phyloP scores from a whole-genome alignment of 64 coral and sea anemone genomes.

The Actinia equina region DNA sequence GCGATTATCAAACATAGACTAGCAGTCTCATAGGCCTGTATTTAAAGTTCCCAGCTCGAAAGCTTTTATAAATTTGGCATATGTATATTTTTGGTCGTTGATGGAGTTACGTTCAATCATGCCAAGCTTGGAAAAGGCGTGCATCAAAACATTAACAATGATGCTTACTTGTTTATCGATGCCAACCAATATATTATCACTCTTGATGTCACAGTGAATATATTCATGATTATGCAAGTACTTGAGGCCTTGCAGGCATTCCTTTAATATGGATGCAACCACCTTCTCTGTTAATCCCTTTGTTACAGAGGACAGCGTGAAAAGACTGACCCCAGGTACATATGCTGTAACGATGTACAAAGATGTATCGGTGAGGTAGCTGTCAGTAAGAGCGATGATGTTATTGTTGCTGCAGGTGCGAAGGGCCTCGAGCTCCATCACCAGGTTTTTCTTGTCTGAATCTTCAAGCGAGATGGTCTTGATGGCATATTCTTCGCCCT shows the following conservation, averaged over 20 bases:
- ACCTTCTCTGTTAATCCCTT: neutral
- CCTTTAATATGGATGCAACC: neutral
- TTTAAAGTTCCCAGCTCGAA: no score
- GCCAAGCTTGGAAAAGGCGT: neutral
- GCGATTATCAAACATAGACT: no score
- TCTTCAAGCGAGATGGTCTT: neutral
- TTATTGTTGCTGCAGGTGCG: neutral
- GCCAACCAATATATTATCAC: neutral
- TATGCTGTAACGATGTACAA: neutral
- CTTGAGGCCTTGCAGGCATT: neutral
- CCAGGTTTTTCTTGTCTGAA: neutral
- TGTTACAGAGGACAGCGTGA: neutral
- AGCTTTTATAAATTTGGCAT: no score
- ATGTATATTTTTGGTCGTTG: no score
- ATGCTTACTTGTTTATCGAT: neutral
- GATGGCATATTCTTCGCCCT: neutral
- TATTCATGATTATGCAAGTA: neutral
- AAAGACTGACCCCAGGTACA: neutral
- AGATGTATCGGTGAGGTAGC: neutral
- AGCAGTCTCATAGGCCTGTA: no score
- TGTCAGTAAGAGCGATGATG: neutral
- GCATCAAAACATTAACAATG: neutral
- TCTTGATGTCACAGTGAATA: neutral
- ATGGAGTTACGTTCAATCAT: neutral
- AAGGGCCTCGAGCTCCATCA: neutral